Evolutionary conservation across 2,888 invertebrate genomes (phyloP).

Genomic region (Nomada lathburiana): DNA sequence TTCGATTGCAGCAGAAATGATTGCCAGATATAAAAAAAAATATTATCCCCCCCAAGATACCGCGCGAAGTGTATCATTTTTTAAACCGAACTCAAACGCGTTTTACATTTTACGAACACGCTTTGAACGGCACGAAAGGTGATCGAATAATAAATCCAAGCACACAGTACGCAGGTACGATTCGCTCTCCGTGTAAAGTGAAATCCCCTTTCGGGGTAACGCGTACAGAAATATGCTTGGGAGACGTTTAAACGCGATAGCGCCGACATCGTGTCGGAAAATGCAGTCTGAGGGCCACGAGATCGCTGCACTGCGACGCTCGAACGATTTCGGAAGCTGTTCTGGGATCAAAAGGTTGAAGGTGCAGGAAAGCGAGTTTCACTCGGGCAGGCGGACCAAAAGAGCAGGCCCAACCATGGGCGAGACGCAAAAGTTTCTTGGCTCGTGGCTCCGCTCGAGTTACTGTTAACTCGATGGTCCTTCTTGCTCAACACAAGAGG

Average conservation of each 20-base stretch:
- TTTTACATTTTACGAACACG: too few species aligned
- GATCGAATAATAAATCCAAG: too few species aligned
- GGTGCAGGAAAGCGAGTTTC: constrained; percentile 26
- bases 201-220: neutral
- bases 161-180: too few species aligned
- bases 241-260: neutral
- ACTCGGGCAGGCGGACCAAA: neutral
- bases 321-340: constrained; percentile 46
- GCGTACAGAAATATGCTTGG: neutral
- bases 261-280: neutral
- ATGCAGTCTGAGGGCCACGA: constrained; percentile 3
- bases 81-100: too few species aligned
- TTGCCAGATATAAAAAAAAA: too few species aligned
- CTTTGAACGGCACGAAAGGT: too few species aligned
- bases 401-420: constrained; percentile 12
- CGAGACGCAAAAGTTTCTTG: constrained; percentile 35
- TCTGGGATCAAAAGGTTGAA: constrained; percentile 38
- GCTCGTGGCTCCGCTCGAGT: neutral
- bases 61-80: too few species aligned
- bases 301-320: constrained; percentile 6
- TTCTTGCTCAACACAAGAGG: neutral
- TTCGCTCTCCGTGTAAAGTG: neutral
- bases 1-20: neutral
- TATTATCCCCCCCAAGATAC: too few species aligned
- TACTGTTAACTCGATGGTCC: neutral